Conservation (phyloP, 2,113 vertebrate species). For the Urocolius indicus region DNA sequence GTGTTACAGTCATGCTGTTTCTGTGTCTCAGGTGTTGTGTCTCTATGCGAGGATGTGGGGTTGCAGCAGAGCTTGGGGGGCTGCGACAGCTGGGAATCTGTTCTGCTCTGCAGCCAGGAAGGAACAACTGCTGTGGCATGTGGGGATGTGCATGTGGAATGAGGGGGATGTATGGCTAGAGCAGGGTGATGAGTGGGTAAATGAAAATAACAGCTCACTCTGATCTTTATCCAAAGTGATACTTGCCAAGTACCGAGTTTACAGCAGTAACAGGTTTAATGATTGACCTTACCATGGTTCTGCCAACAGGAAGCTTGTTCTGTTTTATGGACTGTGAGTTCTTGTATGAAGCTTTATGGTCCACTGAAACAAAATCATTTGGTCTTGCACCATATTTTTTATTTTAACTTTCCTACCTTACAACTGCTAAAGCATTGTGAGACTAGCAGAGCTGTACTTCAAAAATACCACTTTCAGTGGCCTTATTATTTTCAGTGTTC, state of each 20-base stretch:
- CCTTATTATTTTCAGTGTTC: not conserved
- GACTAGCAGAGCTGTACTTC: not conserved
- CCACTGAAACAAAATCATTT: not conserved
- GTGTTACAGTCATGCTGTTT: fast-evolving
- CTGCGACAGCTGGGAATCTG: not conserved
- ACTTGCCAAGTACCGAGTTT: not conserved
- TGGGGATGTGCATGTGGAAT: not conserved
- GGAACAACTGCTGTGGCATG: not conserved
- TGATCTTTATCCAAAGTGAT: not conserved
- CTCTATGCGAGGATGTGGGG: not conserved
- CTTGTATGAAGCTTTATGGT: not conserved
- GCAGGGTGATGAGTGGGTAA: not conserved
- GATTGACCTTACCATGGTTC: constrained; percentile 6
- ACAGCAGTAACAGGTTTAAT: not conserved
- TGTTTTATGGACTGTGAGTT: not conserved
- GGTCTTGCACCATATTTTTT: not conserved
- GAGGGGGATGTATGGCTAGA: not conserved
- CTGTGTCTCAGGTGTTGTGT: not conserved
- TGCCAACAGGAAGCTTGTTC: not conserved
- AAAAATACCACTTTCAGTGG: not conserved
- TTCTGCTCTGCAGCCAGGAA: not conserved
- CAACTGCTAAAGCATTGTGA: not conserved
- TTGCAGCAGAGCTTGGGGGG: not conserved
- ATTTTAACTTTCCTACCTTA: not conserved
- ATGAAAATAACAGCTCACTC: not conserved